A percentile compares a stretch with the other conserved stretches of the same genome.
Evolutionary conservation across 2,113 vertebrate genomes (phyloP).

Genomic region (Tenrec ecaudatus): DNA sequence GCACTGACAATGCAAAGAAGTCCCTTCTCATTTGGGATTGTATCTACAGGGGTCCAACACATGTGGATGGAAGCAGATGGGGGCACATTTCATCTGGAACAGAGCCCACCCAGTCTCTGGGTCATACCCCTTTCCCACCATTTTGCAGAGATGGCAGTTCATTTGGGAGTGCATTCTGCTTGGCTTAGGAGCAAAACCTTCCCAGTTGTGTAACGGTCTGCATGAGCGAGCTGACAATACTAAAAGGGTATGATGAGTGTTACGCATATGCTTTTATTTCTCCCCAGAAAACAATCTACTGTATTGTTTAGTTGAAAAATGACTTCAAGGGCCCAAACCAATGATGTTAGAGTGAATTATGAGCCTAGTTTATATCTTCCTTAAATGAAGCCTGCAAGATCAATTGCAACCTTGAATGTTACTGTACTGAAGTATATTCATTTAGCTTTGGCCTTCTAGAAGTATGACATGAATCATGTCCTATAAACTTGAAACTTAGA

Average conservation of each 20-base stretch:
- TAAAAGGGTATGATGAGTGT: not conserved
- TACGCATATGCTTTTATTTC: conserved; percentile 36
- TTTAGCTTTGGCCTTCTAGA: conserved; percentile 66
- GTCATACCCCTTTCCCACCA: not conserved
- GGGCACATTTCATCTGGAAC: not conserved
- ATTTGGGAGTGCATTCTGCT: not conserved
- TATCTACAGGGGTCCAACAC: not conserved
- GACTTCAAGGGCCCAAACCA: conserved; percentile 18
- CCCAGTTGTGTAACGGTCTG: not conserved
- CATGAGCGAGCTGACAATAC: not conserved
- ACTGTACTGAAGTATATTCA: conserved; percentile 41
- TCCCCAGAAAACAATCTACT: conserved; percentile 30
- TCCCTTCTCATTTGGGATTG: not conserved
- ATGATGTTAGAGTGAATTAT: conserved; percentile 69
- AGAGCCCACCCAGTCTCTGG: not conserved
- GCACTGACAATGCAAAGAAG: not conserved
- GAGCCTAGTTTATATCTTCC: conserved; percentile 31
- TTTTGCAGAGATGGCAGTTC: not conserved
- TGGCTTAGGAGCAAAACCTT: conserved; percentile 1
- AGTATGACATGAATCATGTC: conserved; percentile 67
- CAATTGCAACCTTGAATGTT: conserved; percentile 63
- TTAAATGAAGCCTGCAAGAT: conserved; percentile 73
- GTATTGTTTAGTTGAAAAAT: conserved; percentile 66
- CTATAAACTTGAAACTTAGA: conserved; percentile 57
- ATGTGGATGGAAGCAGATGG: not conserved